phyloP scores from a whole-genome alignment of 2,888 invertebrate genomes.

The Drosophila anomelani region DNA sequence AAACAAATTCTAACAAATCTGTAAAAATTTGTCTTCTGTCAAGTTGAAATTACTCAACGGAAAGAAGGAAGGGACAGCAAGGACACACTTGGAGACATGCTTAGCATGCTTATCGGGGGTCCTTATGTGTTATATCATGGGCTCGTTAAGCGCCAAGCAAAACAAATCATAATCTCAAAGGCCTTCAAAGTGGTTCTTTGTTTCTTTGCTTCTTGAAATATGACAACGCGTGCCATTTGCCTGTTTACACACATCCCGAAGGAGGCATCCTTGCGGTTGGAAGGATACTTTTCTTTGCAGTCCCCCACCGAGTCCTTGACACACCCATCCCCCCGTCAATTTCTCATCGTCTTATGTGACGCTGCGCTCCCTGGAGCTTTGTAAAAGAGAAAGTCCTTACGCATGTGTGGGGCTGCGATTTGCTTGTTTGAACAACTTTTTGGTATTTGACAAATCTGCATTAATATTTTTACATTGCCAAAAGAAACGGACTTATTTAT shows the following conservation, averaged over 20 bases:
- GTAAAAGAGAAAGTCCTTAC: constrained; percentile 18
- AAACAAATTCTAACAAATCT: constrained; percentile 77
- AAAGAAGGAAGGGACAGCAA: background rate
- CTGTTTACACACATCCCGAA: constrained; percentile 62
- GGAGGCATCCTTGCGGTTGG: constrained; percentile 40
- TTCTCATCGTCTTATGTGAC: constrained; percentile 28
- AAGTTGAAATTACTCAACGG: constrained; percentile 59
- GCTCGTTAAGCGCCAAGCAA: constrained; percentile 78
- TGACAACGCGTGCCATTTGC: constrained; percentile 75
- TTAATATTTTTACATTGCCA: constrained; percentile 24
- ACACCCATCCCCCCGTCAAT: constrained; percentile 5
- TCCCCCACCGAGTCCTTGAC: background rate
- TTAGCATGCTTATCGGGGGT: constrained; percentile 68
- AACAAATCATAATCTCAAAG: constrained; percentile 79
- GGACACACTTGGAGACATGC: constrained; percentile 52
- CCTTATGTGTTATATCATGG: constrained; percentile 65
- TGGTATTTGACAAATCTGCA: constrained; percentile 33
- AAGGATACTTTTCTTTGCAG: constrained; percentile 38
- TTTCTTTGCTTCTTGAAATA: constrained; percentile 46
- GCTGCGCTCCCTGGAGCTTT: constrained; percentile 40
- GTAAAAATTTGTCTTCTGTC: constrained; percentile 82
- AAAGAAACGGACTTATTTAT: background rate
- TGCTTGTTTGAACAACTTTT: constrained; percentile 44
- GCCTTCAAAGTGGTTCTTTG: constrained; percentile 53
- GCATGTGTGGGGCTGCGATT: constrained; percentile 44